Evolutionary conservation across 2,797 vertebrate genomes (phyloP).

Genomic region (Malacoctenus gilli): DNA sequence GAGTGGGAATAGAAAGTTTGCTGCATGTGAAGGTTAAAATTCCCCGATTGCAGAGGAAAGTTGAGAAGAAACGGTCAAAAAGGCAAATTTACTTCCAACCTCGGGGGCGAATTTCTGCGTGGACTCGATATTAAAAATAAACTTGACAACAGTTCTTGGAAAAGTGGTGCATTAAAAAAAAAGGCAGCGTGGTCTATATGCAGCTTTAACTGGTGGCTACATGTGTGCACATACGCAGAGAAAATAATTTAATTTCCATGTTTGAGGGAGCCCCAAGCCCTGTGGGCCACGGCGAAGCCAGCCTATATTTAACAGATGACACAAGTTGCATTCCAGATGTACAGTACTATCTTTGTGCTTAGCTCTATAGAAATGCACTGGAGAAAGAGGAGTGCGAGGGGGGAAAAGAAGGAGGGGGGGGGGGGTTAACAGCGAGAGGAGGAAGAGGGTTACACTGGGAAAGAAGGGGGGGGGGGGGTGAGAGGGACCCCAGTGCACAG

Average conservation of each 20-base stretch:
- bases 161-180: no score
- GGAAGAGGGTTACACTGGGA: slow-evolving; percentile 62
- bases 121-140: no score
- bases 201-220: slow-evolving; percentile 46
- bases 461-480: slow-evolving; percentile 35
- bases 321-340: slow-evolving; percentile 86
- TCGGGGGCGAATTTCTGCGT: no score
- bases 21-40: not conserved
- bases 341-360: slow-evolving; percentile 84
- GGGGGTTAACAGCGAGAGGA: slow-evolving; percentile 66
- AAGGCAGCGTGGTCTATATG: no score
- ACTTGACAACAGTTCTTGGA: no score
- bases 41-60: not conserved
- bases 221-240: slow-evolving; percentile 20
- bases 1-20: no score
- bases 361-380: slow-evolving; percentile 81
- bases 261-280: slow-evolving; percentile 71
- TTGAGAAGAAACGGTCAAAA: not conserved
- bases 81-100: not conserved
- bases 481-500: slow-evolving; percentile 78
- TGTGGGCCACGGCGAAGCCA: slow-evolving; percentile 64
- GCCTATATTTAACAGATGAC: slow-evolving; percentile 85
- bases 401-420: slow-evolving; percentile 30
- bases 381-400: slow-evolving; percentile 51
- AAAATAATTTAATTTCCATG: slow-evolving; percentile 79